Conservation (phyloP, 2,888 invertebrate genomes). For the Dryobotodes eremita region DNA sequence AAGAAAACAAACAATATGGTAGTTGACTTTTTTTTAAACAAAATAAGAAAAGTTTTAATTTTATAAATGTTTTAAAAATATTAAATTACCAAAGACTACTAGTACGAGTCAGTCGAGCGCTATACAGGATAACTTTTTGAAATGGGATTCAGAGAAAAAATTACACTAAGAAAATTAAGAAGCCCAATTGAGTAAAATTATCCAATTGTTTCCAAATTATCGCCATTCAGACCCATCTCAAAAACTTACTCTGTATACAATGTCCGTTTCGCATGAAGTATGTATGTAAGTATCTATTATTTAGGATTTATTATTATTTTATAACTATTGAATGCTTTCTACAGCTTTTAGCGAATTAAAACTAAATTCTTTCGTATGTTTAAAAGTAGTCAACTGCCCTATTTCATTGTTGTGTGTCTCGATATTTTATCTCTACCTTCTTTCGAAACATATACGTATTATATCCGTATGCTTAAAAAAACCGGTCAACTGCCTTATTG, state of each 20-base stretch:
- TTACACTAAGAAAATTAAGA: not conserved
- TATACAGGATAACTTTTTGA: slow-evolving; percentile 22
- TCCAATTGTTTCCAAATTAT: not conserved
- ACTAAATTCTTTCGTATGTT: slow-evolving; percentile 36
- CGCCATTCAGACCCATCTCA: slow-evolving; percentile 6
- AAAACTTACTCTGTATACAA: slow-evolving; percentile 1
- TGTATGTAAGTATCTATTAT: slow-evolving; percentile 6
- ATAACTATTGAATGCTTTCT: slow-evolving; percentile 37
- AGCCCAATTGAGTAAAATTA: not conserved
- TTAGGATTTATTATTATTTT: slow-evolving; percentile 17
- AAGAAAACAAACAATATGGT: slow-evolving; percentile 44
- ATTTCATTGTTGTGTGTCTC: slow-evolving; percentile 60
- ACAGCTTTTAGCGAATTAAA: slow-evolving; percentile 32
- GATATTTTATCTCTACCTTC: slow-evolving; percentile 49
- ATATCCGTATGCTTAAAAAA: slow-evolving; percentile 36
- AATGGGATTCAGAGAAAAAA: not conserved
- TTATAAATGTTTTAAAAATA: not conserved
- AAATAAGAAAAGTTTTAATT: not conserved
- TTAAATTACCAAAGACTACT: slow-evolving; percentile 20
- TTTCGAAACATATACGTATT: slow-evolving; percentile 43
- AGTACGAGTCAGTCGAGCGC: slow-evolving; percentile 22
- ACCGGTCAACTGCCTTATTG: slow-evolving; percentile 5
- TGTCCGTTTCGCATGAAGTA: slow-evolving; percentile 43
- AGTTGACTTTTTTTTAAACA: slow-evolving; percentile 55
- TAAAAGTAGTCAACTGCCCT: slow-evolving; percentile 62